Conservation (phyloP, 2,888 invertebrate genomes). For the Elaeidobius kamerunicus region DNA sequence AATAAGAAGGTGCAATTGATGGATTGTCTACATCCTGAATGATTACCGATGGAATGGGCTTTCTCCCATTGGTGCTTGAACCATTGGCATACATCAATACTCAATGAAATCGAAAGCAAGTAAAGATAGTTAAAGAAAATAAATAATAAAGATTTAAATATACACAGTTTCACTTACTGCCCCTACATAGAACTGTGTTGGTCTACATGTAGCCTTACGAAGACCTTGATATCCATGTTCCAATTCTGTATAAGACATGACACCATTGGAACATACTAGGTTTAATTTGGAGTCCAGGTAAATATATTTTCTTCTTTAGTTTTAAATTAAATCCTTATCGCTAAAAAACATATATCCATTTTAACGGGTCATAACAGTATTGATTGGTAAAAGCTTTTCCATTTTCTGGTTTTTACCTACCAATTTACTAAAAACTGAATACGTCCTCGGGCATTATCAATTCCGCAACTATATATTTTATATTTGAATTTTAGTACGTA, state of each 20-base stretch:
- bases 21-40: conserved; percentile 46
- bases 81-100: conserved; percentile 32
- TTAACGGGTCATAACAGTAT: too few relatives aligned
- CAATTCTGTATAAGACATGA: conserved; percentile 88
- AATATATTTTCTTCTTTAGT: too few relatives aligned
- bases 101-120: conserved; percentile 3
- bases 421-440: too few relatives aligned
- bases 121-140: conserved; percentile 21
- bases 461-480: too few relatives aligned
- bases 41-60: conserved; percentile 41
- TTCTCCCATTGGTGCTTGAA: conserved; percentile 24
- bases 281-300: too few relatives aligned
- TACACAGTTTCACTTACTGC: conserved; percentile 54
- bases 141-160: conserved; percentile 21
- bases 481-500: too few relatives aligned
- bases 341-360: too few relatives aligned
- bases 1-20: conserved; percentile 38
- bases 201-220: conserved; percentile 60
- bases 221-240: conserved; percentile 91
- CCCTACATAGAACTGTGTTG: conserved; percentile 71
- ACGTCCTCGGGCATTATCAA: too few relatives aligned
- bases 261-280: conserved; percentile 34
- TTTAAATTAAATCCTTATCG: too few relatives aligned
- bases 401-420: too few relatives aligned
- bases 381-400: too few relatives aligned